Evolutionary conservation across 2,888 invertebrate species (phyloP), one percentile per base, ranked within the genome.

Genomic region (Trilocha varians): DNA sequence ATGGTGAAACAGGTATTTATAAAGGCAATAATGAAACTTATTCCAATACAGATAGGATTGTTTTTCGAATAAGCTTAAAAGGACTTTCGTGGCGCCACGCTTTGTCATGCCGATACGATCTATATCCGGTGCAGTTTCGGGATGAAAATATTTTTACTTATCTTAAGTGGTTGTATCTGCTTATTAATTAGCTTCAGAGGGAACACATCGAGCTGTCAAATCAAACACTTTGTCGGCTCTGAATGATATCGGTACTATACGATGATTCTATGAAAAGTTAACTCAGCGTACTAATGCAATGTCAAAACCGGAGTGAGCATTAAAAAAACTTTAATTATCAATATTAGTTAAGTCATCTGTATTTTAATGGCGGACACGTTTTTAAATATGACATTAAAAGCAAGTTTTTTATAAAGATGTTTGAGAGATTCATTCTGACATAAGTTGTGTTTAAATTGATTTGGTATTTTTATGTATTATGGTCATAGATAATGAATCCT

Each of bases 91-190:
- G 82, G 85, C 85, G 85, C 85, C 82, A 74, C 67, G 82, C 84
- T 79, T 82, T 84, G 83, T 83, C 84, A 83, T 83, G 74, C 68
- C 75, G 83, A 84, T 85, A 75, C 70, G 57, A 85, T 85, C 84
- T 78, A 74, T 78, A 78, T 85, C 85, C 85, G 85, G 82, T 82
- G 79, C 72, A 75, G 79, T 79, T 85, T 84, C 70, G 77, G 83
- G 83, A 80, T 82, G 83, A 82, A 85, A 84, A 83, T 80, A 83
- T 84, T 85, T 80, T 79, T 75, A 80, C 78, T 83, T 83, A 84
- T 85, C 84, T 82, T 82, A 84, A 85, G 85, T 84, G 84, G 80
- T 76, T 84, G 83, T 83, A 84, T 84, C 85, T 85, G 83, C 72
- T 84, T 83, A 85, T 84, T 85, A 84, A 85, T 84, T 85, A 84